Percentiles rank a stretch among this genome's conserved stretches.
Conservation (phyloP, 2,113 vertebrate genomes). For the rat (Rattus norvegicus) region DNA sequence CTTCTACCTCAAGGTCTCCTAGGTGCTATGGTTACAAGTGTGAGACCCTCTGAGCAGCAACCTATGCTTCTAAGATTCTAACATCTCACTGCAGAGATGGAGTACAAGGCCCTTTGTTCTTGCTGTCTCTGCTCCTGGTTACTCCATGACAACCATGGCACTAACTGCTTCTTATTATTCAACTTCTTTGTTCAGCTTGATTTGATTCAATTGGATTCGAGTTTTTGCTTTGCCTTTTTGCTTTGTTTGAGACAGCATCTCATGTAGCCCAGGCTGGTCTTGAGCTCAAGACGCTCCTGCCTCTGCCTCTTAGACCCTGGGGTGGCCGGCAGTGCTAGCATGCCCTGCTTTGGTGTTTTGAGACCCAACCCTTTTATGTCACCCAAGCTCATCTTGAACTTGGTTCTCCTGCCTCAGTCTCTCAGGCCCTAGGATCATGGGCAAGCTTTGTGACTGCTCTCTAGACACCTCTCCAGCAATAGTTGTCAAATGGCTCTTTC, state of each 20-base stretch:
- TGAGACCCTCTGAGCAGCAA: too few relatives aligned
- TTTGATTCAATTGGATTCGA: background rate
- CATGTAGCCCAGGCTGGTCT: too few relatives aligned
- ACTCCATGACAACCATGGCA: background rate
- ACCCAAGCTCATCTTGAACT: background rate
- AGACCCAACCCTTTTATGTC: background rate
- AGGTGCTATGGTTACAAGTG: too few relatives aligned
- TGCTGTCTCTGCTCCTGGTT: background rate
- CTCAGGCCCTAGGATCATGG: background rate
- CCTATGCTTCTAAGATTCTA: background rate
- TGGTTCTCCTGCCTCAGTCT: background rate
- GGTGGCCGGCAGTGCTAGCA: too few relatives aligned
- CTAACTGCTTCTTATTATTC: background rate
- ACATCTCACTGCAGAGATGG: background rate
- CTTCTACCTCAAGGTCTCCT: too few relatives aligned
- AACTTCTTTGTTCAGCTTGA: background rate
- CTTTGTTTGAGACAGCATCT: background rate
- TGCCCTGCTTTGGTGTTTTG: background rate
- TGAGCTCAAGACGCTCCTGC: background rate
- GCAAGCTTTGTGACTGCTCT: background rate
- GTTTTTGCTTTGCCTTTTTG: background rate
- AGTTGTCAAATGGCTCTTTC: background rate
- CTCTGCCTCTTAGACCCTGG: background rate
- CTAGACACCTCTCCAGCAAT: rapidly evolving
- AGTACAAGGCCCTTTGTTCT: background rate